Evolutionary conservation across 1,140 invertebrate genomes (phyloP).

Genomic region (Spodoptera frugiperda): DNA sequence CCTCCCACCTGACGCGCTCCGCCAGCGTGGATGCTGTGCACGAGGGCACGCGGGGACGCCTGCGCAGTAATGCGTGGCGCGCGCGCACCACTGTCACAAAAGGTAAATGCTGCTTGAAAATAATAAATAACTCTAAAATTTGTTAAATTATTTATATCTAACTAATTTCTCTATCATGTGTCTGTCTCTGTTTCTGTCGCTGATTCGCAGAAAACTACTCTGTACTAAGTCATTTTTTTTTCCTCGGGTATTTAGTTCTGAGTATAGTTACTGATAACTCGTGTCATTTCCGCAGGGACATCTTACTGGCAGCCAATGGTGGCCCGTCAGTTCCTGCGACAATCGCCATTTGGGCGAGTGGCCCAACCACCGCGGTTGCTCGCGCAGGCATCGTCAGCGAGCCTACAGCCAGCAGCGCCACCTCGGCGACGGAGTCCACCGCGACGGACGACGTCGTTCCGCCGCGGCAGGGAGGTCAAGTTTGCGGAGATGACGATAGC

Average conservation of each 20-base stretch:
- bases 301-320: conserved; percentile 88
- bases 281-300: conserved; percentile 58
- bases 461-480: conserved; percentile 85
- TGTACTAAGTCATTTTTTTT: too few species aligned
- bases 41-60: conserved; percentile 90
- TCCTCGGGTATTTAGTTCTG: too few species aligned
- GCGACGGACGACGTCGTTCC: conserved; percentile 74
- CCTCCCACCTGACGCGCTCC: conserved; percentile 87
- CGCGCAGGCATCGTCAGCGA: conserved; percentile 77
- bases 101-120: conserved; percentile 55
- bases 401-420: conserved; percentile 69
- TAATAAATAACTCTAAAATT: too few species aligned
- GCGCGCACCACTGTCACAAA: conserved; percentile 71
- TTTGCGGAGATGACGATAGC: conserved; percentile 81
- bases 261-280: too few species aligned
- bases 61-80: conserved; percentile 90
- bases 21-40: conserved; percentile 93
- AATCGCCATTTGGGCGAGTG: conserved; percentile 86
- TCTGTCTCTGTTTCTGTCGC: too few species aligned
- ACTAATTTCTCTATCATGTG: too few species aligned
- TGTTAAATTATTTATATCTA: too few species aligned
- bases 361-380: conserved; percentile 69
- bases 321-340: conserved; percentile 88
- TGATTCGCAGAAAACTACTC: too few species aligned
- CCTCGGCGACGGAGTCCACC: conserved; percentile 67